Percentiles rank a stretch among this genome's conserved stretches.
These are phyloP conservation scores for Pan troglodytes DNA, from an alignment of 2,113 vertebrate species.

Conservation along the genomic window NHGRI_mPanTro3-v2.1_pri NC_072404.2:7334001-7334500, in stretches of 20 bases:
- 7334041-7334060: slow-evolving; percentile 31
- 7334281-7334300: not conserved
- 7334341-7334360: no score
- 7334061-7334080: not conserved
- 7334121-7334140: not conserved
- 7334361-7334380: rapidly evolving
- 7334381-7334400: not conserved
- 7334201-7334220: not conserved
- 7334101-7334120: not conserved
- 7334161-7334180: not conserved
- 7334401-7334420: not conserved
- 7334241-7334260: rapidly evolving
- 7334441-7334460: not conserved
- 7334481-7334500: no score
- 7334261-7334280: rapidly evolving
- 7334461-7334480: not conserved
- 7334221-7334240: slow-evolving; percentile 42
- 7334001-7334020: not conserved
- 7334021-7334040: not conserved
- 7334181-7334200: rapidly evolving
- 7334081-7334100: slow-evolving; percentile 55
- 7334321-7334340: rapidly evolving
- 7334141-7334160: not conserved
- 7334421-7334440: not conserved
- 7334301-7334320: rapidly evolving